Evolutionary conservation across 1,140 invertebrate species (phyloP), one percentile per base, ranked within the genome.

Genomic region (Chlorops oryzae): DNA sequence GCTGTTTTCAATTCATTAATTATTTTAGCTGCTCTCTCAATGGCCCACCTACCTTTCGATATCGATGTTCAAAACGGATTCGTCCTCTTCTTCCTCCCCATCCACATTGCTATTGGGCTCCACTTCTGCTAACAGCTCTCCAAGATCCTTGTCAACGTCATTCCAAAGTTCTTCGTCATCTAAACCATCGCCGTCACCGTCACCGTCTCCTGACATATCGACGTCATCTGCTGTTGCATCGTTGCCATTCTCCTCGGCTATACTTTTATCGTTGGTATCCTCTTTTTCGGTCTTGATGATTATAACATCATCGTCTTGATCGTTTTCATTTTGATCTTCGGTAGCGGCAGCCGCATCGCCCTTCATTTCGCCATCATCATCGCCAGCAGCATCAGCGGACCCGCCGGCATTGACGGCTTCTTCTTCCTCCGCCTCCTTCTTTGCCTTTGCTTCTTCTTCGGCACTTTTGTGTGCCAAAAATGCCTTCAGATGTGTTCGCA

Each of bases 391-490:
- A 22, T 70, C 70, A 4, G n/a, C n/a, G n/a, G n/a, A n/a, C n/a
- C n/a, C n/a, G n/a, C n/a, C n/a, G n/a, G n/a, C n/a, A n/a, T n/a
- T n/a, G n/a, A n/a, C n/a, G n/a, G n/a, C n/a, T n/a, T 63, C 61
- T 53, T 51, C 56, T 15, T 13, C 41, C 54, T 79, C 77, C 53
- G 78, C 74, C 59, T 85, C 82, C 50, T 84, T 80, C 54, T 79
- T 76, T 62, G 83, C 78, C 40, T 78, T 77, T 52, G 81, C 78
- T 46, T 85, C 67, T 41, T 81, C 81, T 59, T 81, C 80, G 59
- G 86, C 84, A 59, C 87, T 84, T 54, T 85, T 85, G 59, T 85
- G 80, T 22, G 84, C 77, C 44, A 87, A 78, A 61, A 85, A 87
- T 56, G 82, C 78, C 66, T 82, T 82, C 13, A 87, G 76, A 68